These are phyloP conservation scores for Staurois parvus DNA, from an alignment of 2,797 vertebrate genomes.

Conservation along the genomic window DNA sequence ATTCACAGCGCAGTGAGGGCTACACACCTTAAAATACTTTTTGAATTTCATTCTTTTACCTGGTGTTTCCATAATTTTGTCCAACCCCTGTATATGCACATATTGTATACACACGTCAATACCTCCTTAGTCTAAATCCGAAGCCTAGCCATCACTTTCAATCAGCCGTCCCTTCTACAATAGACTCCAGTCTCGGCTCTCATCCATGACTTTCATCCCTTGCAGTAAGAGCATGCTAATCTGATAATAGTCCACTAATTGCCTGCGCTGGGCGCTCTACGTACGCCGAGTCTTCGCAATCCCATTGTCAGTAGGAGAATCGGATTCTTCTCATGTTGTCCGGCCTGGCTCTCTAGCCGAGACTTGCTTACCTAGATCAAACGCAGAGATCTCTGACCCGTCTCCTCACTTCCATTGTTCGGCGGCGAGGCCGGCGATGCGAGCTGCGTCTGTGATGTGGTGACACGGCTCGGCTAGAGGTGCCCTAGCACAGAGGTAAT, in stretches of 20 bases:
- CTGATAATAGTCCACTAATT: not conserved
- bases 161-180: too few species aligned
- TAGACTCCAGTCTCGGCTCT: too few species aligned
- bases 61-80: too few species aligned
- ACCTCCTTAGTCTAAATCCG: too few species aligned
- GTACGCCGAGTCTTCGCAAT: not conserved
- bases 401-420: not conserved
- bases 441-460: not conserved
- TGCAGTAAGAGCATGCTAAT: too few species aligned
- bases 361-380: not conserved
- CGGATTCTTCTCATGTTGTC: not conserved
- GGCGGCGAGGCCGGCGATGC: not conserved
- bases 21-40: too few species aligned
- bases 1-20: too few species aligned
- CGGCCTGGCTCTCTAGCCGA: not conserved
- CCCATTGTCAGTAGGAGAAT: not conserved
- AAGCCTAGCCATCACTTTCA: too few species aligned
- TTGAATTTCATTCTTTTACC: too few species aligned
- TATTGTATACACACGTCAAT: too few species aligned
- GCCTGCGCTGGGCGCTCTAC: not conserved
- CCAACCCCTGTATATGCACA: too few species aligned
- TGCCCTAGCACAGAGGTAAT: not conserved
- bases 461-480: not conserved
- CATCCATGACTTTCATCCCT: too few species aligned
- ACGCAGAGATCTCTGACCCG: not conserved